Evolutionary conservation across 2,113 vertebrate genomes (phyloP).

Genomic region (Origma solitaria): DNA sequence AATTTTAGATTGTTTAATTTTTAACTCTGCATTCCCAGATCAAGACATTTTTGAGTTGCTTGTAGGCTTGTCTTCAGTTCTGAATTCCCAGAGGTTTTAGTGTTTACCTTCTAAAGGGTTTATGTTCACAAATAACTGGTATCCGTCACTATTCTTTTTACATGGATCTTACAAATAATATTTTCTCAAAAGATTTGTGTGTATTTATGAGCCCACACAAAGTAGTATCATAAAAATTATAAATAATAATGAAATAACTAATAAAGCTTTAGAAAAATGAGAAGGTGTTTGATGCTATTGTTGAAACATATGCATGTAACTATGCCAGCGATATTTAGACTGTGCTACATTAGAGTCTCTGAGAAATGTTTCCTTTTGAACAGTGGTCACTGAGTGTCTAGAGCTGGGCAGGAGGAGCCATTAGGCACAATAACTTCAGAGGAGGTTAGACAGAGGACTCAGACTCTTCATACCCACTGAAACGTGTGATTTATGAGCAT

Average conservation of each 20-base stretch:
- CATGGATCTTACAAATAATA: background rate
- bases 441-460: background rate
- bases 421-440: background rate
- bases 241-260: background rate
- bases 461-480: background rate
- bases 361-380: background rate
- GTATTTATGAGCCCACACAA: background rate
- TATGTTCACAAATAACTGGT: background rate
- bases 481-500: background rate
- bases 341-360: background rate
- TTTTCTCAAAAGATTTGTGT: background rate
- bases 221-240: background rate
- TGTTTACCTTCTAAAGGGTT: background rate
- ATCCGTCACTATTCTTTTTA: background rate
- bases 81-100: background rate
- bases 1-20: background rate
- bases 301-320: background rate
- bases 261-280: background rate
- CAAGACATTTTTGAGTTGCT: background rate
- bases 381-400: background rate
- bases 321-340: background rate
- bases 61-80: background rate
- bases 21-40: background rate
- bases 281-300: background rate
- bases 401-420: background rate